Percentiles rank a stretch among this genome's conserved stretches.
Conservation (phyloP, 2,888 invertebrate genomes). For the Drosophila peninsularis region DNA sequence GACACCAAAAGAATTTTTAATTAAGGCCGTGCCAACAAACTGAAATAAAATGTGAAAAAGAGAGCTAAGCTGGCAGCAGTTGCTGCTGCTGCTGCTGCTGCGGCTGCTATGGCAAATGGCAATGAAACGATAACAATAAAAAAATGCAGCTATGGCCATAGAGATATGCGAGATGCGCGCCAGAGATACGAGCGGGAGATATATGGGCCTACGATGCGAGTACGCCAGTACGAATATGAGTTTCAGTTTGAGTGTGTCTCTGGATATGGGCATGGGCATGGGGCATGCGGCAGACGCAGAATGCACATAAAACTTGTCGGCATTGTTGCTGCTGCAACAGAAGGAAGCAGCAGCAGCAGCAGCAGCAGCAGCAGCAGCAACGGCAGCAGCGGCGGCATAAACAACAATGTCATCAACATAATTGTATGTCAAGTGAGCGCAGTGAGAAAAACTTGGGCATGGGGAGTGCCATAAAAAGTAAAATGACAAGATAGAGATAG, state of each 20-base stretch:
- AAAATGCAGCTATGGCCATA: constrained; percentile 53
- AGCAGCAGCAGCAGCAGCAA: constrained; percentile 17
- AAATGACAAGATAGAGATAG: constrained; percentile 50
- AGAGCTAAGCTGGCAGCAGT: constrained; percentile 38
- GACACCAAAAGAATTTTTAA: constrained; percentile 74
- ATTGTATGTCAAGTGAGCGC: constrained; percentile 79
- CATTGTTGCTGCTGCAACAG: constrained; percentile 46
- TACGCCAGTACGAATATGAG: constrained; percentile 28
- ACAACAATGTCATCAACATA: constrained; percentile 82
- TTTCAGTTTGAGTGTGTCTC: constrained; percentile 18
- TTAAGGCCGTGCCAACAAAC: constrained; percentile 57
- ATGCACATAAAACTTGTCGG: constrained; percentile 73
- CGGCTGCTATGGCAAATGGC: constrained; percentile 54
- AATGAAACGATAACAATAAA: constrained; percentile 67
- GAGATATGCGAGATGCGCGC: constrained; percentile 61
- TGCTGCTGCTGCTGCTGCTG: constrained; percentile 14
- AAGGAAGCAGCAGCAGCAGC: constrained; percentile 19
- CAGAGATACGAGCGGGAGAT: constrained; percentile 36
- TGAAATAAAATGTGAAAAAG: constrained; percentile 18
- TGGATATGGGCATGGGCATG: constrained; percentile 55
- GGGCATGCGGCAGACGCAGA: constrained; percentile 50
- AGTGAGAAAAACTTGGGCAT: constrained; percentile 56
- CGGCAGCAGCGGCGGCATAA: constrained; percentile 52
- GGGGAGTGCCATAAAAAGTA: constrained; percentile 56
- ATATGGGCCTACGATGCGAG: constrained; percentile 61